Conservation (phyloP, 2,797 vertebrate species). For the Crocidura indochinensis region DNA sequence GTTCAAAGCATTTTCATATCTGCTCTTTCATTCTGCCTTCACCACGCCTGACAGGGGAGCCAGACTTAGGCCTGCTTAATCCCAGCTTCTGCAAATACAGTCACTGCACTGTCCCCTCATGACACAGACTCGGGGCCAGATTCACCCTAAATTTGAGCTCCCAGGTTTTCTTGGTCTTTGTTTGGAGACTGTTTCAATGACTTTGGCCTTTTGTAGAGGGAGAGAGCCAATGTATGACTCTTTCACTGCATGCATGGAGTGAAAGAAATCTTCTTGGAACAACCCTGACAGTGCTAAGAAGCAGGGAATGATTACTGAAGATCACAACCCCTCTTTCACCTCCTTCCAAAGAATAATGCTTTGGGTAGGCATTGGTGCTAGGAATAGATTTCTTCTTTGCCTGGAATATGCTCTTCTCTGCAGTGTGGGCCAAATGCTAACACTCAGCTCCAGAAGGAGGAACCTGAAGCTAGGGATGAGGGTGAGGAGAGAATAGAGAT, state of each 20-base stretch:
- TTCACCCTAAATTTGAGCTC: slow-evolving; percentile 13
- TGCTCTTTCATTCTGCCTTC: slow-evolving; percentile 44
- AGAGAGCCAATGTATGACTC: too few relatives aligned
- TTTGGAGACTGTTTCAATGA: neutral
- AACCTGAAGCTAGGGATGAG: neutral
- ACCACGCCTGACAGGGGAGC: slow-evolving; percentile 20
- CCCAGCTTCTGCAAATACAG: slow-evolving; percentile 45
- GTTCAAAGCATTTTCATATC: slow-evolving; percentile 74
- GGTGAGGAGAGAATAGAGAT: neutral
- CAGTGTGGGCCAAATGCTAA: fast-evolving
- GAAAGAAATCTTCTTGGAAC: neutral
- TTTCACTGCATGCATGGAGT: neutral
- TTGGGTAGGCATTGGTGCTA: neutral
- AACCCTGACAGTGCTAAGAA: neutral
- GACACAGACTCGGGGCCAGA: neutral
- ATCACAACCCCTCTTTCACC: neutral
- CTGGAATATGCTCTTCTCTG: neutral
- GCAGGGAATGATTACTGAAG: neutral
- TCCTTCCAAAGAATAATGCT: neutral
- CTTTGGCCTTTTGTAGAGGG: neutral
- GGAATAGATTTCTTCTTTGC: neutral
- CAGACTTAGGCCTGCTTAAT: slow-evolving; percentile 42
- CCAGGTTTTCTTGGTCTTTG: neutral
- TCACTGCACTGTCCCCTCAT: neutral
- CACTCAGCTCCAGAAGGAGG: fast-evolving